Evolutionary conservation across 2,113 vertebrate genomes (phyloP), one percentile per base, ranked within the genome.

Genomic region (Petromus typicus): DNA sequence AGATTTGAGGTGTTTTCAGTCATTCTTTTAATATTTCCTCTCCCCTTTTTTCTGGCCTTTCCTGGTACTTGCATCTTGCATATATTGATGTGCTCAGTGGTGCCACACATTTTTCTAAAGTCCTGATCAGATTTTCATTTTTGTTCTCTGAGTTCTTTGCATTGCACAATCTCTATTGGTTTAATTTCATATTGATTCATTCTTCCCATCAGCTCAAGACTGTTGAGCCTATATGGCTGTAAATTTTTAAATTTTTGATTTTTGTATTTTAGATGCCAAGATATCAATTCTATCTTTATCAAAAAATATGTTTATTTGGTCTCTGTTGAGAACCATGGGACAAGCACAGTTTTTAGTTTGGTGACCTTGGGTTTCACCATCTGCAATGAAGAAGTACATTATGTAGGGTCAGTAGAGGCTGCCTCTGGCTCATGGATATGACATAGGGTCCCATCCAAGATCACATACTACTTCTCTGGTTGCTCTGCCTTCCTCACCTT

Each of bases 1-100:
- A 91, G 71, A 79, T 87, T 75, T 90, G 76, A 78, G n/a, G 78
- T 82, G 20, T 66, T 48, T 78, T 86, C n/a, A 37, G 22, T 69
- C 34, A 13, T 83, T 86, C 66, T 90, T 92, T 75, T 57, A 79
- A n/a, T 76, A 75, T 83, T 57, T 86, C 51, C 73, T 93, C 73
- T 22, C 3, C 1, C 10, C 16, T 54, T 56, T 34, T 71, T 12
- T 57, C 5, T 83, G 17, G 66, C 22, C 25, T 79, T 8, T 86
- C 40, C 13, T 91, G 18, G 13, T 73, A 40, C 48, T 95, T 89
- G 45, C 16, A 17, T 82, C 43, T 32, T 76, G 20, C 5, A 1
- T 54, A n/a, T 64, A 30, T 61, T 13, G 25, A 27, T 82, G 45
- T 86, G 45, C 34, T 92, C 86, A 82, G 32, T 59, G 27, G 11